Base-by-base conservation (phyloP, 2,888 invertebrate genomes). In the Hemithea aestivaria region DNA sequence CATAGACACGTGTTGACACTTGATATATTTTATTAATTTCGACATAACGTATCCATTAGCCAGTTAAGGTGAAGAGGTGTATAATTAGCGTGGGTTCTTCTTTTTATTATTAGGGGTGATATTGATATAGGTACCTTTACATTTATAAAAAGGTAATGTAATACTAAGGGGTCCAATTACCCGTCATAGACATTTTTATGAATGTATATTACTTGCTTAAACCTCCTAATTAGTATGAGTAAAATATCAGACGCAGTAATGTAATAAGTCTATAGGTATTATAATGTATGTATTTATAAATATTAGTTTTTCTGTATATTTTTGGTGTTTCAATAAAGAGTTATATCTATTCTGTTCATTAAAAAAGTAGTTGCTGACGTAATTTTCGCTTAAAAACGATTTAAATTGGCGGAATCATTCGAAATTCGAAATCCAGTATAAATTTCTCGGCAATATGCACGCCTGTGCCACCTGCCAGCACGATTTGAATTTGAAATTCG, bases 1-100 rank as follows among this genome's bases (percentile, higher is more conserved):
- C 28, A 23, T 28, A 9, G 41, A 22, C 81, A 77, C 81, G 79
- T 62, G 81, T 56, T 69, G 71, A 68, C 73, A 80, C 81, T 79
- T 64, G 77, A 80, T 80, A 79, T 54, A 77, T 65, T 80, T 78
- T 73, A 79, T 79, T 80, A 79, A 76, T 77, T 72, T 56, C 65
- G 73, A 71, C 71, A 70, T 66, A 51, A 65, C 63, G 48, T 56
- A 32, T 40, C 48, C 64, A 75, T 76, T 76, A 72, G 69, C 71
- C 78, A 67, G 72, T 77, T 79, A 74, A 58, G 39, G 38, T 54
- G 48, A 46, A 46, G 38, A 42, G 42, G 40, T 20, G 45, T 43
- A 31, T 64, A 62, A 66, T 64, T 69, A 57, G 30, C 54, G 62
- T 62, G 58, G 58, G 54, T 50, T 27, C 11, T 11, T 21, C 27